These are phyloP conservation scores for Drosophila funebris DNA, from an alignment of 1,140 invertebrate genomes.

Conservation along the genomic window DNA sequence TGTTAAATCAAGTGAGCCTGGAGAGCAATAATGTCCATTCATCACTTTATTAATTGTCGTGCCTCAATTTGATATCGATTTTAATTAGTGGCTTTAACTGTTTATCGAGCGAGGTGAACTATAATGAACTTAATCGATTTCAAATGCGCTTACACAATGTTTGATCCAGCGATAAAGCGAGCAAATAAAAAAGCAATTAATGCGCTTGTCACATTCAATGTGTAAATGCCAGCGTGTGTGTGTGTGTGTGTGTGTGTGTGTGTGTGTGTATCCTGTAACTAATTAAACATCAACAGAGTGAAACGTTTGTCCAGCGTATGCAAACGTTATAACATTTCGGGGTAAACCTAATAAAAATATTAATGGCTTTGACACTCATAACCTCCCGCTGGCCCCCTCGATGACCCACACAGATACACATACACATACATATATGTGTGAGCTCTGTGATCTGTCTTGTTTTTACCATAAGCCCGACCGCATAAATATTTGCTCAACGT, in stretches of 20 bases:
- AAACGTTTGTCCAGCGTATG: conserved; percentile 23
- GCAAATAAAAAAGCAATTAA: conserved; percentile 61
- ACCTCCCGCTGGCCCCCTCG: not conserved
- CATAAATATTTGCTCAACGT: conserved; percentile 60
- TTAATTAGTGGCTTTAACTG: conserved; percentile 17
- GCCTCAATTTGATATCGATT: conserved; percentile 20
- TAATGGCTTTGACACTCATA: conserved; percentile 34
- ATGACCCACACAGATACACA: not conserved
- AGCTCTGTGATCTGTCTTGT: not conserved
- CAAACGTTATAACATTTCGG: conserved; percentile 36
- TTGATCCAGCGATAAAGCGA: conserved; percentile 46
- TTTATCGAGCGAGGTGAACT: conserved; percentile 13
- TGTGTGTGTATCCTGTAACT: conserved; percentile 28
- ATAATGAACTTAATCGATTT: conserved; percentile 30
- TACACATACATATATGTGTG: not conserved
- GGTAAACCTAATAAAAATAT: conserved; percentile 62
- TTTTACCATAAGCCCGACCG: conserved; percentile 23
- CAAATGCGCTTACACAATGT: conserved; percentile 20
- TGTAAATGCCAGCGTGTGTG: not conserved
- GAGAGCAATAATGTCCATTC: not conserved
- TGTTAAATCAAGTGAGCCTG: conserved; percentile 1
- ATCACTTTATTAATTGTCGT: not conserved
- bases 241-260: conserved; percentile 4
- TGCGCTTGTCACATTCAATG: conserved; percentile 52
- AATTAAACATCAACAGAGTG: conserved; percentile 52